A percentile compares a stretch with the other conserved stretches of the same genome.
Conservation (phyloP, 2,888 invertebrate species). For the Coelopa pilipes region DNA sequence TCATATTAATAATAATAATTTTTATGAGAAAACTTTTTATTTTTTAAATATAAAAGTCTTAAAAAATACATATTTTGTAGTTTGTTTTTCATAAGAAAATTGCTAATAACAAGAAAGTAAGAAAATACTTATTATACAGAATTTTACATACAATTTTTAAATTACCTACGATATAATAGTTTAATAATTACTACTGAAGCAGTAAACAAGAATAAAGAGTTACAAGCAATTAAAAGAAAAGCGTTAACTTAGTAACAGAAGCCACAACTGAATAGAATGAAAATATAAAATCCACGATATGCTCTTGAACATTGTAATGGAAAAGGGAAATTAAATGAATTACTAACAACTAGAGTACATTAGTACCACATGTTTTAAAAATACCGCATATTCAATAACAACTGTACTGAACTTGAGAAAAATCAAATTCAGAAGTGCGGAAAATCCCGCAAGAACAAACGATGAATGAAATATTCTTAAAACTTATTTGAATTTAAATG, state of each 20-base stretch:
- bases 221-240: constrained; percentile 11
- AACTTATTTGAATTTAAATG: constrained; percentile 47
- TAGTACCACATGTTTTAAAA: not conserved
- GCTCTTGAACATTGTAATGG: not conserved
- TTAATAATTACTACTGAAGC: constrained; percentile 28
- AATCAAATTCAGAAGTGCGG: constrained; percentile 27
- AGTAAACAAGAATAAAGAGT: constrained; percentile 35
- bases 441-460: constrained; percentile 15
- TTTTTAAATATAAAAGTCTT: constrained; percentile 45
- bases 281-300: constrained; percentile 11
- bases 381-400: constrained; percentile 35
- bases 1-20: constrained; percentile 51
- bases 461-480: constrained; percentile 47
- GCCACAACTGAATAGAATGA: constrained; percentile 20
- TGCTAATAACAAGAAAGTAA: constrained; percentile 38
- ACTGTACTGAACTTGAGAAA: constrained; percentile 6
- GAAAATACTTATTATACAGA: not conserved
- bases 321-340: no score
- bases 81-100: constrained; percentile 33
- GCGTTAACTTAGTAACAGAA: constrained; percentile 4
- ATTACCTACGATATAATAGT: constrained; percentile 25
- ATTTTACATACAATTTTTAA: constrained; percentile 40
- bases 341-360: not conserved
- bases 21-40: constrained; percentile 41
- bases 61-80: constrained; percentile 33